Evolutionary conservation across 2,888 invertebrate genomes (phyloP).

Genomic region (Drosophila demipolita): DNA sequence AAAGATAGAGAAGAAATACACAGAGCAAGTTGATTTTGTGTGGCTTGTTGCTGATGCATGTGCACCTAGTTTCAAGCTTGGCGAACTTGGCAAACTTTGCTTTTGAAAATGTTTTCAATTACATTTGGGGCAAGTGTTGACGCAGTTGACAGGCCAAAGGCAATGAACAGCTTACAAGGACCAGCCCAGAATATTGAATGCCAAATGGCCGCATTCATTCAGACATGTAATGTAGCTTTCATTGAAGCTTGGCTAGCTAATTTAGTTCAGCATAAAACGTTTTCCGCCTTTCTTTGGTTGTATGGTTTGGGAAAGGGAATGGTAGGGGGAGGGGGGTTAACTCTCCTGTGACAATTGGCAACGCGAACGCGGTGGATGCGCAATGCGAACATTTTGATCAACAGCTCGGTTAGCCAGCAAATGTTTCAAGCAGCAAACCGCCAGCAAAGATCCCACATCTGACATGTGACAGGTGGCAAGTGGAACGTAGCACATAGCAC

Average conservation of each 20-base stretch:
- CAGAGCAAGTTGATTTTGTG: slow-evolving; percentile 22
- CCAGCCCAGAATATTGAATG: slow-evolving; percentile 15
- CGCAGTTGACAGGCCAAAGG: slow-evolving; percentile 30
- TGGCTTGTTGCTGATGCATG: slow-evolving; percentile 33
- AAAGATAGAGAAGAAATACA: neutral
- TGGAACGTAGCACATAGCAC: slow-evolving; percentile 14
- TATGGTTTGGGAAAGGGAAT: neutral
- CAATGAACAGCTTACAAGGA: slow-evolving; percentile 49
- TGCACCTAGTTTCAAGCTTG: slow-evolving; percentile 3
- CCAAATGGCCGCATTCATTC: slow-evolving; percentile 1
- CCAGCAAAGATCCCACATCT: slow-evolving; percentile 4
- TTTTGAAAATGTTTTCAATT: slow-evolving; percentile 41
- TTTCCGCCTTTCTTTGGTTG: neutral
- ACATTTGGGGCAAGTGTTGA: slow-evolving; percentile 52
- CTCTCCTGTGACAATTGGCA: neutral
- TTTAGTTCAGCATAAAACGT: slow-evolving; percentile 1
- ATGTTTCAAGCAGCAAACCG: neutral
- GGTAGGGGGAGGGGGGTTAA: neutral
- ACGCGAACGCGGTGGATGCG: slow-evolving; percentile 42
- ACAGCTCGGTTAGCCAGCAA: slow-evolving; percentile 6
- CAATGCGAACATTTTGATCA: slow-evolving; percentile 41
- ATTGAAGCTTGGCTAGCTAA: neutral
- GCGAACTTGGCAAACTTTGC: slow-evolving; percentile 24
- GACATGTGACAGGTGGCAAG: slow-evolving; percentile 4
- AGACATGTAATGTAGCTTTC: neutral